Evolutionary conservation across 1,140 invertebrate genomes (phyloP).

Genomic region (Diabrotica virgifera): DNA sequence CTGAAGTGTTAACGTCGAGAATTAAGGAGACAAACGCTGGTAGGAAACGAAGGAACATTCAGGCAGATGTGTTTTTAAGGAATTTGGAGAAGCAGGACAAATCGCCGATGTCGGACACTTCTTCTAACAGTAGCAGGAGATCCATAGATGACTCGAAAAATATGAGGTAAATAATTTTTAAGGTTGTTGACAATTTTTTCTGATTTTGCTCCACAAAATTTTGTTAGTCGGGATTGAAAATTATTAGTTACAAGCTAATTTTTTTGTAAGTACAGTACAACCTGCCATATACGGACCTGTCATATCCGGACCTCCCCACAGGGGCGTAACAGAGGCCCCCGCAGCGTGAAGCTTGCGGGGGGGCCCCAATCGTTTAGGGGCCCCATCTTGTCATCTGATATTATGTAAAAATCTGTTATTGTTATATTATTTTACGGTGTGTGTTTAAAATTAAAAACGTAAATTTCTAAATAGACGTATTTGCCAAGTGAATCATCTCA

Average conservation of each 20-base stretch:
- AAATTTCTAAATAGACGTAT: too few species aligned
- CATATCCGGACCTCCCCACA: too few species aligned
- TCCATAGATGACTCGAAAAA: background rate
- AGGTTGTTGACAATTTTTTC: background rate
- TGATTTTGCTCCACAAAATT: background rate
- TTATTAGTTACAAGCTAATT: background rate
- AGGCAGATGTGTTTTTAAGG: background rate
- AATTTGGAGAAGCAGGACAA: background rate
- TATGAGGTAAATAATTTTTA: background rate
- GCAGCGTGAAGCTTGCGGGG: too few species aligned
- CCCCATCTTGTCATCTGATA: too few species aligned
- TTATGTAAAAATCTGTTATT: too few species aligned
- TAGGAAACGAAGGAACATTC: background rate
- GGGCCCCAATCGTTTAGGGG: too few species aligned
- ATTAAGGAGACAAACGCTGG: background rate
- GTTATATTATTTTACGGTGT: too few species aligned
- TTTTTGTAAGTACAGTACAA: too few species aligned
- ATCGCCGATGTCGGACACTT: background rate
- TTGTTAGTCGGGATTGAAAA: background rate
- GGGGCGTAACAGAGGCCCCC: too few species aligned
- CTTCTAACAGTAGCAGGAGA: background rate
- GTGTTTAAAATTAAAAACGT: too few species aligned
- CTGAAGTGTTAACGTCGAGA: background rate
- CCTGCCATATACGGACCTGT: too few species aligned
- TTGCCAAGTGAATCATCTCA: too few species aligned